A percentile compares a stretch with the other conserved stretches of the same genome.
Evolutionary conservation across 2,113 vertebrate genomes (phyloP).

Genomic region (Laterallus jamaicensis): DNA sequence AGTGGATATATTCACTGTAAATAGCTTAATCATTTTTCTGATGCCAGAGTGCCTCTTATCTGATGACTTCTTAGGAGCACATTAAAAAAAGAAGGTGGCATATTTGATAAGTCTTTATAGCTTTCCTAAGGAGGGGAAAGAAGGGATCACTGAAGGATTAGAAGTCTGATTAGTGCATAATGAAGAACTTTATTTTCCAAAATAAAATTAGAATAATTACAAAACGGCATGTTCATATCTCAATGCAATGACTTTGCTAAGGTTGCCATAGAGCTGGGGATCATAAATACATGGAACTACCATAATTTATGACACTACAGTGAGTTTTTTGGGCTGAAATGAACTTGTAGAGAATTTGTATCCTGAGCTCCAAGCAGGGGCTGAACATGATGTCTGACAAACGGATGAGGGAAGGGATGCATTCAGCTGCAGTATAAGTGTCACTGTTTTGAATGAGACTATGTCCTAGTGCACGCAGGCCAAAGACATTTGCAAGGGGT

Average conservation of each 20-base stretch:
- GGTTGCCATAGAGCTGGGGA: conserved; percentile 4
- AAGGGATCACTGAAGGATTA: neutral
- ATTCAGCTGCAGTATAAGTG: neutral
- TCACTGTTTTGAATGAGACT: neutral
- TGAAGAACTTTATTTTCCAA: conserved; percentile 40
- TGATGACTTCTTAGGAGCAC: neutral
- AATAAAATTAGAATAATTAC: conserved; percentile 52
- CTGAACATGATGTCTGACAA: neutral
- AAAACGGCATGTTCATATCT: neutral
- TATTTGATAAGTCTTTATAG: neutral
- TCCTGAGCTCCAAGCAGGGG: neutral
- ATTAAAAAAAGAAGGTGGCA: conserved; percentile 10
- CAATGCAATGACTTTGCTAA: neutral
- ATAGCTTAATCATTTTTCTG: conserved; percentile 35
- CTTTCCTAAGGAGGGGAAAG: conserved; percentile 2
- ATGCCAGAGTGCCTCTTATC: conserved; percentile 16
- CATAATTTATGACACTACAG: neutral
- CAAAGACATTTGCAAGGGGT: neutral
- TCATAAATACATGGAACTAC: neutral
- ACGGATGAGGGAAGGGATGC: neutral
- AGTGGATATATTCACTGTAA: conserved; percentile 24
- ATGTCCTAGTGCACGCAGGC: neutral
- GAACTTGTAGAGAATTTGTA: neutral
- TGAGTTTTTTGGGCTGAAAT: neutral
- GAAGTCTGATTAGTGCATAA: conserved; percentile 25